phyloP scores from a whole-genome alignment of 1,140 invertebrate species.

The Ganaspis sp. region DNA sequence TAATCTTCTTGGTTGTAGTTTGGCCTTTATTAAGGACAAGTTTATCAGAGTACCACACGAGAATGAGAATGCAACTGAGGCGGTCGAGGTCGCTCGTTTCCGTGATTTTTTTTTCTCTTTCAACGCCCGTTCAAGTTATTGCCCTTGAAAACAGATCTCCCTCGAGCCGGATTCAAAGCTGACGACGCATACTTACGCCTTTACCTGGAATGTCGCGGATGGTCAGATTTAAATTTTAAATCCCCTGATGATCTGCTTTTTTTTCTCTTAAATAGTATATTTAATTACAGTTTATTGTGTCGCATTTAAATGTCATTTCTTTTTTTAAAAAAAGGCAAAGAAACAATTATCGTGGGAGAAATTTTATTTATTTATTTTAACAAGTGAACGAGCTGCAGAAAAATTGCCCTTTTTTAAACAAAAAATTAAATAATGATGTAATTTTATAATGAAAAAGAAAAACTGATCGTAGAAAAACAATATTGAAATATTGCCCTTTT shows the following conservation, averaged over 20 bases:
- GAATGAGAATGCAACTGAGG: constrained; percentile 9
- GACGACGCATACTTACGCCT: constrained; percentile 13
- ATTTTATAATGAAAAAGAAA: too few species aligned
- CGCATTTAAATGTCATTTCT: neutral
- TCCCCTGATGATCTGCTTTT: neutral
- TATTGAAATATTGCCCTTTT: too few species aligned
- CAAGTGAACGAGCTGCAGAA: too few species aligned
- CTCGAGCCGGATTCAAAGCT: constrained; percentile 27
- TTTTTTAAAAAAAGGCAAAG: neutral
- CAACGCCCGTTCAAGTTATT: constrained; percentile 10
- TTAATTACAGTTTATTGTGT: neutral
- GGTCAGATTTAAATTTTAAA: constrained; percentile 10
- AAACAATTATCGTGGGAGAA: too few species aligned
- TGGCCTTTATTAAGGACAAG: constrained; percentile 39
- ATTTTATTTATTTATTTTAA: too few species aligned
- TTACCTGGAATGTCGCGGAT: constrained; percentile 10
- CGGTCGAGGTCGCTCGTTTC: constrained; percentile 32
- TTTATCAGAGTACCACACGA: constrained; percentile 34
- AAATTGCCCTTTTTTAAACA: too few species aligned
- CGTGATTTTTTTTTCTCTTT: constrained; percentile 16
- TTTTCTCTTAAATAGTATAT: neutral
- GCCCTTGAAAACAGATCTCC: constrained; percentile 24
- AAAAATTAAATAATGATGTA: too few species aligned
- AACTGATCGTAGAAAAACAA: too few species aligned
- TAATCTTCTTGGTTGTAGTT: neutral